Conservation (phyloP, 1,140 invertebrate species). For the Zaprionus gabonicus region DNA sequence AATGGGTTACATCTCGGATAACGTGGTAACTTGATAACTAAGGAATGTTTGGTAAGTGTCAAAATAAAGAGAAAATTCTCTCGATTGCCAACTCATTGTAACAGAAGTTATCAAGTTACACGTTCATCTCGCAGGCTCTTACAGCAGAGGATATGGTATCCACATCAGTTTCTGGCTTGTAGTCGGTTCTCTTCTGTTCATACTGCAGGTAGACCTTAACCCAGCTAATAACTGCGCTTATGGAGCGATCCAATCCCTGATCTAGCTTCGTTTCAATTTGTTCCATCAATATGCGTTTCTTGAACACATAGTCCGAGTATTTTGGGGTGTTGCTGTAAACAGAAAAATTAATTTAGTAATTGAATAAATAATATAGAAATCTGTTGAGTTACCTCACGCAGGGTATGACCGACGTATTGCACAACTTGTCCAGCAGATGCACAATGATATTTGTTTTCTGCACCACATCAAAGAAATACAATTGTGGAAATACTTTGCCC, state of each 20-base stretch:
- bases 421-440: slow-evolving; percentile 97
- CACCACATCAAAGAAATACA: slow-evolving; percentile 97
- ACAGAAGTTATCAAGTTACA: slow-evolving; percentile 4
- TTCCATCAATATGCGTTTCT: slow-evolving; percentile 93
- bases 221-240: slow-evolving; percentile 95
- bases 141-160: slow-evolving; percentile 91
- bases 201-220: slow-evolving; percentile 95
- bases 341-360: slow-evolving; percentile 1
- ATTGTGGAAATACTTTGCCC: slow-evolving; percentile 91
- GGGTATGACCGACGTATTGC: slow-evolving; percentile 94
- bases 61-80: not conserved
- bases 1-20: slow-evolving; percentile 83
- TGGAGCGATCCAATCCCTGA: slow-evolving; percentile 93
- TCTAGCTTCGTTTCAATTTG: slow-evolving; percentile 97
- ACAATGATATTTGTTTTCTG: slow-evolving; percentile 98
- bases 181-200: slow-evolving; percentile 98
- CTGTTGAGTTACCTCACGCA: slow-evolving; percentile 90
- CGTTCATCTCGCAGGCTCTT: slow-evolving; percentile 54
- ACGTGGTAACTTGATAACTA: not conserved
- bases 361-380: slow-evolving; percentile 9
- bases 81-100: not conserved
- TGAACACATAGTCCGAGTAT: slow-evolving; percentile 94
- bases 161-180: slow-evolving; percentile 95
- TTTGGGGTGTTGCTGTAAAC: slow-evolving; percentile 92
- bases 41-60: not conserved